These are phyloP conservation scores for pig (Sus scrofa) DNA, from an alignment of 2,113 vertebrate genomes.

Conservation along the genomic window DNA sequence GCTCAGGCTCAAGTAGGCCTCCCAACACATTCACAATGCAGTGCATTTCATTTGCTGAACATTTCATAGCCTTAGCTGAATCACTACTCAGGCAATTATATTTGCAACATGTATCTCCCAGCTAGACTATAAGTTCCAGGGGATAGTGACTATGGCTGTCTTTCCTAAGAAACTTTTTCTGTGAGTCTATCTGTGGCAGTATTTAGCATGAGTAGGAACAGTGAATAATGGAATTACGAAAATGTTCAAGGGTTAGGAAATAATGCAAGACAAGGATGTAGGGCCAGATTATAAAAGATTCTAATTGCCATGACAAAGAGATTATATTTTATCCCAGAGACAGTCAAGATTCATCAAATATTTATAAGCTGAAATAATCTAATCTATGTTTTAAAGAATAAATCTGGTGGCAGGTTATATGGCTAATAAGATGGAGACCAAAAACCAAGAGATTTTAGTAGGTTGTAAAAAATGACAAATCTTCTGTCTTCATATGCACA, in stretches of 20 bases:
- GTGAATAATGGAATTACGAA: constrained; percentile 3
- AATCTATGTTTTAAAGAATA: constrained; percentile 40
- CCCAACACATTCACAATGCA: background rate
- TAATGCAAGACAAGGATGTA: background rate
- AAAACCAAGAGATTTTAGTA: background rate
- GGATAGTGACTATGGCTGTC: background rate
- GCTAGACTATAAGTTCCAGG: background rate
- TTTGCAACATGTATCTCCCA: background rate
- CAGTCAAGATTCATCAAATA: background rate
- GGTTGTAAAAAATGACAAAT: background rate
- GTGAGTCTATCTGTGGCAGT: background rate
- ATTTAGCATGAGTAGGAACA: background rate
- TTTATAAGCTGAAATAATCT: constrained; percentile 5
- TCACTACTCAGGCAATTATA: background rate
- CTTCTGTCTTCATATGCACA: background rate
- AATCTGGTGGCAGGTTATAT: background rate
- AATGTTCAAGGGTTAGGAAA: background rate
- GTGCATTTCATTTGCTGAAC: background rate
- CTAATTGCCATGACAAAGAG: background rate
- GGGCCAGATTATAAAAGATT: background rate
- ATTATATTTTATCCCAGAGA: background rate
- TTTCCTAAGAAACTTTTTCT: background rate
- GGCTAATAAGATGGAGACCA: background rate
- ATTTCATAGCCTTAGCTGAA: background rate
- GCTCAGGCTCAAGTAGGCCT: background rate